Conservation (phyloP, 92 coral and sea anemone genomes). For the Nematostella vectensis region DNA sequence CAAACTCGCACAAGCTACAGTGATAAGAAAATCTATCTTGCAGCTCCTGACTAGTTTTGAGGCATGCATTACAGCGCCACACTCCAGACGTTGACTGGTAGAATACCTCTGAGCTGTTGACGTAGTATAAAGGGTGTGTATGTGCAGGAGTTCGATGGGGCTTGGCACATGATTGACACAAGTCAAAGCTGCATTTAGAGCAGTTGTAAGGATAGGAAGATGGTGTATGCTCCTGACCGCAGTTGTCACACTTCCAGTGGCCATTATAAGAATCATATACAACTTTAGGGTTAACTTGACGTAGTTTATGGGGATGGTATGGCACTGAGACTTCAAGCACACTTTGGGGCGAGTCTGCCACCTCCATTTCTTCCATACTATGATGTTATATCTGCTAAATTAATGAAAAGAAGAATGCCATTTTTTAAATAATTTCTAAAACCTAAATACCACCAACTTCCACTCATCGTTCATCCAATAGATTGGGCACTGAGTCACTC, state of each 20-base stretch:
- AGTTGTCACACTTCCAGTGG: slow-evolving; percentile 71
- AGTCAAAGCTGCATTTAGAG: slow-evolving; percentile 45
- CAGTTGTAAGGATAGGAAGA: slow-evolving; percentile 49
- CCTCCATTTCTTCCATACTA: too few species aligned
- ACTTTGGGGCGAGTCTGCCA: not conserved
- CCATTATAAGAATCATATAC: slow-evolving; percentile 45
- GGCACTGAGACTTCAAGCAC: slow-evolving; percentile 4
- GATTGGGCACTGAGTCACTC: too few species aligned
- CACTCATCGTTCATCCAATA: too few species aligned
- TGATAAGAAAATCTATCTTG: slow-evolving; percentile 42
- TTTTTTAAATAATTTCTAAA: too few species aligned
- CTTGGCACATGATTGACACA: slow-evolving; percentile 36
- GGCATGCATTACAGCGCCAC: slow-evolving; percentile 72
- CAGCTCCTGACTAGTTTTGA: slow-evolving; percentile 15
- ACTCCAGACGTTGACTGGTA: slow-evolving; percentile 26
- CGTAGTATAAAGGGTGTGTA: slow-evolving; percentile 34
- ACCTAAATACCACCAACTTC: too few species aligned
- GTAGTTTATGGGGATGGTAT: slow-evolving; percentile 41
- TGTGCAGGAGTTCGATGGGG: slow-evolving; percentile 31
- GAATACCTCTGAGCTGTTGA: slow-evolving; percentile 27
- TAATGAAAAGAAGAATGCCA: too few species aligned
- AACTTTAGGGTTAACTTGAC: slow-evolving; percentile 21
- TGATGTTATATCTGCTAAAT: too few species aligned
- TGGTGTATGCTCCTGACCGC: slow-evolving; percentile 18
- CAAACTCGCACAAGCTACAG: slow-evolving; percentile 57